phyloP scores from a whole-genome alignment of 2,888 invertebrate species.

The Mantis religiosa region DNA sequence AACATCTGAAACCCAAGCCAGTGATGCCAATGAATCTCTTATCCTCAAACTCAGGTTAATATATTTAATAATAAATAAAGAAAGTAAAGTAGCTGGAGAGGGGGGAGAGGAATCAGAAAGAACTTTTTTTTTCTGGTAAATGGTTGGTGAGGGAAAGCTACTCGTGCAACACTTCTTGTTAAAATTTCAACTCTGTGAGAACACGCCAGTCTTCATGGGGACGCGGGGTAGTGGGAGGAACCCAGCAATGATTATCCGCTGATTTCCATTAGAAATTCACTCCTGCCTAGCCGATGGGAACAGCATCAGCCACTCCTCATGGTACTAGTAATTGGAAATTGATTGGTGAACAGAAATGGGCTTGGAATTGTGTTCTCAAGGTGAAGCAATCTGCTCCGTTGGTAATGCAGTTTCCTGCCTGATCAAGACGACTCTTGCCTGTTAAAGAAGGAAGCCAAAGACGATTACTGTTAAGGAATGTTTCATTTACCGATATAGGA shows the following conservation, averaged over 20 bases:
- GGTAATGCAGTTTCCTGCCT: not conserved
- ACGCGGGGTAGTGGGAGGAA: not conserved
- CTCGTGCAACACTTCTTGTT: not conserved
- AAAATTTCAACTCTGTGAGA: not conserved
- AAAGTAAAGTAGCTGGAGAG: not conserved
- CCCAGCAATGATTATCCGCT: not conserved
- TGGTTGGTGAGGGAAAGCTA: not conserved
- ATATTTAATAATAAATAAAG: too few relatives aligned
- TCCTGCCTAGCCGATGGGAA: constrained; percentile 8
- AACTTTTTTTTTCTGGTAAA: not conserved
- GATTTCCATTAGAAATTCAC: constrained; percentile 12
- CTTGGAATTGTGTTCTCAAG: not conserved
- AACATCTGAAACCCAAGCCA: too few relatives aligned
- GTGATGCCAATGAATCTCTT: too few relatives aligned
- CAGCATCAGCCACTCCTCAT: constrained; percentile 4
- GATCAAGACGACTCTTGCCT: not conserved
- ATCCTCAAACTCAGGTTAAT: too few relatives aligned
- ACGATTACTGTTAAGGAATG: not conserved
- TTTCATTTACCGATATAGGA: not conserved
- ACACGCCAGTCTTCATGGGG: not conserved
- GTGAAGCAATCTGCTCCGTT: not conserved
- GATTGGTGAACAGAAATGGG: constrained; percentile 1
- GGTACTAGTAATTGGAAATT: constrained; percentile 9
- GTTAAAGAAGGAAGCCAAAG: not conserved
- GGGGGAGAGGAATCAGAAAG: not conserved